Evolutionary conservation across 2,888 invertebrate genomes (phyloP), one percentile per base, ranked within the genome.

Genomic region (Drosophila sordidula): DNA sequence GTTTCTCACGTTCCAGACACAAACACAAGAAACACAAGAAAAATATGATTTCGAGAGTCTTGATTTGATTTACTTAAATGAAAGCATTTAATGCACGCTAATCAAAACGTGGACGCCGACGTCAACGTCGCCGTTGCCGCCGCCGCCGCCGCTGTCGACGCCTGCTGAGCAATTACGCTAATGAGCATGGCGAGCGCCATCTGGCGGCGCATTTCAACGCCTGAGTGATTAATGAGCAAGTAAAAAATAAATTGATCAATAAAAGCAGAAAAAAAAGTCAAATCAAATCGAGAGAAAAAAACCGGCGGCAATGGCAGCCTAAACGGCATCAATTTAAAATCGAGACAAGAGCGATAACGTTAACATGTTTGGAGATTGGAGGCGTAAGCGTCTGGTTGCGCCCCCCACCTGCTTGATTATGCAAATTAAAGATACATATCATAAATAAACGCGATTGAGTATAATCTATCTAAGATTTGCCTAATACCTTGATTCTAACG

Each of bases 81-180:
- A 84, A 84, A 88, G 83, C 88, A 84, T 84, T 84, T 84, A 84
- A 84, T 84, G 86, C 87, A 86, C 83, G 89, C 84, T 78, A 85
- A 87, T 80, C 84, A 87, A 84, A 76, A 63, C 62, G 50, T 54
- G 39, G 59, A 62, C 58, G 49, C 46, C 29, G 46, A 56, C 68
- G 58, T 42, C 49, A 54, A 32, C 0, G 29, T 9, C 9, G 38
- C 4, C 14, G 63, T 41, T 16, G 49, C 6, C 4, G 18, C 18
- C 9, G 38, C 6, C 14, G 57, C 14, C 1, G 74, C 41, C 38
- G 63, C 16, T n/a, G 64, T 56, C 55, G 58, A 63, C 65, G 63
- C 57, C 61, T 32, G 47, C 78, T 58, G 70, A 61, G 79, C 86
- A 88, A 89, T 80, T 80, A 78, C 79, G 70, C 71, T 79, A 86